Conservation (phyloP, 2,113 vertebrate species). For the Pyrgilauda ruficollis region DNA sequence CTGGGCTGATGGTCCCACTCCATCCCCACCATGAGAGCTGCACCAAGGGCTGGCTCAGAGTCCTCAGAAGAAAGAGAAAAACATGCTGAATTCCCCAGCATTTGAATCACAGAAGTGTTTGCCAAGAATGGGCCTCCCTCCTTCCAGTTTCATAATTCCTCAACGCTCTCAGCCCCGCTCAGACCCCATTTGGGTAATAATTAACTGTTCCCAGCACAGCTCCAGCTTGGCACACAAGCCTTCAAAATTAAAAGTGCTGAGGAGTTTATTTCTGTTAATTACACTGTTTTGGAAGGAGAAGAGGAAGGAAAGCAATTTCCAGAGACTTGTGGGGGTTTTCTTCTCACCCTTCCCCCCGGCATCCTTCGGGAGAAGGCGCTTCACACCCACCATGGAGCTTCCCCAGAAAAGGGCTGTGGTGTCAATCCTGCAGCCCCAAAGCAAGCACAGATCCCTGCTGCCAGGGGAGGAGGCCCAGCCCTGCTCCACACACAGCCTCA, state of each 20-base stretch:
- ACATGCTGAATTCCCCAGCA: slow-evolving; percentile 48
- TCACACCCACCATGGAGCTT: not conserved
- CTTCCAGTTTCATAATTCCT: slow-evolving; percentile 37
- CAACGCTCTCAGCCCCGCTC: not conserved
- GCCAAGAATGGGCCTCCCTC: slow-evolving; percentile 47
- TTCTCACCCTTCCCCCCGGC: not conserved
- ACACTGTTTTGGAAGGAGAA: not conserved
- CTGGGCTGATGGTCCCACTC: not conserved
- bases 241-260: not conserved
- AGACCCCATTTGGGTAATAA: slow-evolving; percentile 52
- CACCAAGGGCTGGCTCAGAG: not conserved
- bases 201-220: slow-evolving; percentile 12
- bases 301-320: slow-evolving; percentile 36
- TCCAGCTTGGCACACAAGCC: not conserved
- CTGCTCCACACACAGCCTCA: not conserved
- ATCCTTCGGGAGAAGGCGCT: not conserved
- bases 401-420: not conserved
- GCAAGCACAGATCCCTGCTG: not conserved
- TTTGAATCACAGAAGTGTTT: not conserved
- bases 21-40: not conserved
- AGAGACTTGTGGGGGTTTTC: not conserved
- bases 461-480: not conserved
- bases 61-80: slow-evolving; percentile 18
- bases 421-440: not conserved
- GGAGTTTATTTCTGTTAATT: not conserved